Evolutionary conservation across 2,797 vertebrate species (phyloP), one percentile per base, ranked within the genome.

Genomic region (Molothrus aeneus): DNA sequence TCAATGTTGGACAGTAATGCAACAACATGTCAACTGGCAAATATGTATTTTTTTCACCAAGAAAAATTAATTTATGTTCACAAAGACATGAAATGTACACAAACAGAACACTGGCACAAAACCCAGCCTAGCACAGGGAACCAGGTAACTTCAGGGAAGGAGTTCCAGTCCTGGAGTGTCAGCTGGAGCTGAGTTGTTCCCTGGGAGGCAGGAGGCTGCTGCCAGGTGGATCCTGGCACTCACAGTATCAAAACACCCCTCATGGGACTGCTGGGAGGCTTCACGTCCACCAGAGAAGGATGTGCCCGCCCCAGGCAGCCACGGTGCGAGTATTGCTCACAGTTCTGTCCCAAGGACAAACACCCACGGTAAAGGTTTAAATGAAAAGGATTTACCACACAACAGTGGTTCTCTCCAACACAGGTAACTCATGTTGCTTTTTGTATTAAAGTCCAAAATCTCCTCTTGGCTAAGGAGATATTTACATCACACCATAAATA

Each of bases 401-500:
- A 43, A 48, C 63, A 86, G 80, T 2, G 42, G 87, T 59, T 89
- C 36, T 82, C 83, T 79, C 80, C n/a, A 68, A 71, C 80, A 80
- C 65, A 66, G 71, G 93, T 93, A 87, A 93, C 36, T 42, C 50
- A 17, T 47, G 64, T 78, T 77, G 56, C 50, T 79, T 78, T 87
- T 66, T 72, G 71, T 88, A 90, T 69, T 71, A 65, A 96, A 94
- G 85, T 88, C 68, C 94, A 92, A 94, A 83, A 75, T 80, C 40
- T 90, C 64, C 83, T 64, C 34, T n/a, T 45, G 50, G 57, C 65
- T 81, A 75, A 25, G 36, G 36, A 36, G 36, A 36, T 97, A 97
- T 97, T 97, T 97, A 97, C 96, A 97, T 83, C 69, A 59, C 92
- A 89, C 86, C 93, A 92, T 90, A 94, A 86, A 88, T 95, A 89